These are phyloP conservation scores for Drosophila niveifrons DNA, from an alignment of 2,888 invertebrate genomes.

Conservation along the genomic window DNA sequence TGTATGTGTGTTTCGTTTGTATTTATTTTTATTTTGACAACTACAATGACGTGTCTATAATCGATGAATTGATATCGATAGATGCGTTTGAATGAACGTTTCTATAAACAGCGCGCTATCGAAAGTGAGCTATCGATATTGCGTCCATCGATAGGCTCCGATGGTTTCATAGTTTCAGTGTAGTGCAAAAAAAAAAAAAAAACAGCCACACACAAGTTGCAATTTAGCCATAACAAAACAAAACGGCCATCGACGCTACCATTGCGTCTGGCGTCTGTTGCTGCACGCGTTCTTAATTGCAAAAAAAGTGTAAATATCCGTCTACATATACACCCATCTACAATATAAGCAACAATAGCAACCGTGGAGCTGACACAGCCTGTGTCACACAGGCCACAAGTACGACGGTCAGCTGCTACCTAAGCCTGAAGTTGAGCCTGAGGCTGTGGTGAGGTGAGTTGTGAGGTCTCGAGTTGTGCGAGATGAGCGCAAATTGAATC, in stretches of 20 bases:
- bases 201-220: conserved; percentile 22
- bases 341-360: conserved; percentile 9
- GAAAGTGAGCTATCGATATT: neutral
- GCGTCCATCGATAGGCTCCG: conserved; percentile 39
- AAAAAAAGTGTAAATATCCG: conserved; percentile 7
- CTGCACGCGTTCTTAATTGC: conserved; percentile 6
- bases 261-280: conserved; percentile 39
- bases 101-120: neutral
- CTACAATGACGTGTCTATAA: conserved; percentile 47
- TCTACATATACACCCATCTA: neutral
- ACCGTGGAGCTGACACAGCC: conserved; percentile 41
- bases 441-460: conserved; percentile 52
- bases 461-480: neutral
- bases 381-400: conserved; percentile 26
- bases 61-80: conserved; percentile 1
- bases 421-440: conserved; percentile 34
- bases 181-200: conserved; percentile 38
- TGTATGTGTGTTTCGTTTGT: neutral
- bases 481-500: conserved; percentile 21
- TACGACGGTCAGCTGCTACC: conserved; percentile 58
- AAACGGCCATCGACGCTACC: conserved; percentile 42
- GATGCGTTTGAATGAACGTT: neutral
- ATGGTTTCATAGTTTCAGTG: conserved; percentile 23
- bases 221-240: conserved; percentile 59
- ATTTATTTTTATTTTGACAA: conserved; percentile 21